Percentiles rank a stretch among this genome's conserved stretches.
These are phyloP conservation scores for Crambe crambe DNA, from an alignment of 37 sponge, comb jelly and placozoan genomes.

Conservation along the genomic window DNA sequence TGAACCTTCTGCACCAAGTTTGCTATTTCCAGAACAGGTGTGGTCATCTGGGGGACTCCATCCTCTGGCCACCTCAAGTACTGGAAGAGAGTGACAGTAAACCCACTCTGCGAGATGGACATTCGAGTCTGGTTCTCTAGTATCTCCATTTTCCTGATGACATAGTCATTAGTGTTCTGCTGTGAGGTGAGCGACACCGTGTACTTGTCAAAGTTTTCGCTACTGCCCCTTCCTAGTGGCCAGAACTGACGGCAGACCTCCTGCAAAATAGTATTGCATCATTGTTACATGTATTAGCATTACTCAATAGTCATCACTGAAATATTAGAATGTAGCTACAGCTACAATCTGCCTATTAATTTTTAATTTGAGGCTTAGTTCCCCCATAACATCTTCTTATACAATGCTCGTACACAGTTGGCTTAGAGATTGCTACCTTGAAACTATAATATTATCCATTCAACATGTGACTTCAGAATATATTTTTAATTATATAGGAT, in stretches of 20 bases:
- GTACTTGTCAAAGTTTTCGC: conserved; percentile 22
- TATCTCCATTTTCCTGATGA: conserved; percentile 47
- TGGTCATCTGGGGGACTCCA: conserved; percentile 9
- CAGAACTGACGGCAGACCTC: conserved; percentile 50
- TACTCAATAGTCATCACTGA: neutral
- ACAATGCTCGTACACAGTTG: too few species aligned
- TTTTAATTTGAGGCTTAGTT: too few species aligned
- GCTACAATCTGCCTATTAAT: too few species aligned
- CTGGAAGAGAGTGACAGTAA: conserved; percentile 47
- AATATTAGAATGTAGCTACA: too few species aligned
- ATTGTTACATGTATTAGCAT: too few species aligned
- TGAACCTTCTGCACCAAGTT: conserved; percentile 38
- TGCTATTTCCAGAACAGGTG: conserved; percentile 55
- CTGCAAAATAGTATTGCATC: too few species aligned
- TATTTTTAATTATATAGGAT: too few species aligned
- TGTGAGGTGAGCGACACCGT: conserved; percentile 26
- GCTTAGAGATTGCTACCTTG: too few species aligned
- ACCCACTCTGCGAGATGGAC: too few species aligned
- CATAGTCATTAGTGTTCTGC: conserved; percentile 9
- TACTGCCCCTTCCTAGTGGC: conserved; percentile 34
- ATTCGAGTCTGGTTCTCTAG: conserved; percentile 11
- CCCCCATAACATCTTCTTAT: too few species aligned
- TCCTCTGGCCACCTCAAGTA: conserved; percentile 48
- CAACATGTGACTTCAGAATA: too few species aligned
- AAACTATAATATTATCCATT: too few species aligned